Base-by-base conservation (phyloP, 2,888 invertebrate genomes). In the Agrochola lota region DNA sequence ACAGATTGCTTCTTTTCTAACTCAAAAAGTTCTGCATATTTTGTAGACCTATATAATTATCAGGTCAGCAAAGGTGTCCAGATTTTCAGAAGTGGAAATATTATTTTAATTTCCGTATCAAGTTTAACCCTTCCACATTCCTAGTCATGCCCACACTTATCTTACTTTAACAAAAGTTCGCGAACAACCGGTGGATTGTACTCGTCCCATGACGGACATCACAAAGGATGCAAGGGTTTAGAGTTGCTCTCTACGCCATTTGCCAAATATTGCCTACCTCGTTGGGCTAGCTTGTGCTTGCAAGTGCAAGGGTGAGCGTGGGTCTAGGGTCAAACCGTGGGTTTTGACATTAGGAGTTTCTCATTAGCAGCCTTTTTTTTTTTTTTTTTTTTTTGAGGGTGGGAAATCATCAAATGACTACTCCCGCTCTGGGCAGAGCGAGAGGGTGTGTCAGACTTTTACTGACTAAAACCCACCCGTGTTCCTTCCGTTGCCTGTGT, bases 181-280 rank as follows among this genome's bases (percentile, higher is more conserved):
- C 71, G 49, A 71, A 75, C 40, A 84, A 79, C 82, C 74, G 84
- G 72, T 82, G 80, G 60, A 79, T 66, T 74, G 57, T 67, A 60
- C 55, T 71, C 43, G 88, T 77, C 74, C 35, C 26, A 71, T 63
- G 68, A 84, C 83, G 84, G 84, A 81, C 55, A 76, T 60, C 55
- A 88, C 86, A 88, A 88, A 86, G 74, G 79, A 83, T 63, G 78
- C 77, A 87, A 89, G 81, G 84, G 84, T 59, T 67, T 35, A 46
- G 26, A 49, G 59, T 84, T 87, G 67, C 52, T 86, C 59, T 78
- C 70, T 68, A 78, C 79, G 46, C 62, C 40, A 52, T 69, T 80
- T 82, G 85, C 88, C 69, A 85, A 88, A 85, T 74, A 71, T 71
- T 40, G 40, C 0, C 40, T 40, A 40, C 40, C 40, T 40, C 7